Base-by-base conservation (phyloP, 2,797 vertebrate species). In the Botia kubotai region DNA sequence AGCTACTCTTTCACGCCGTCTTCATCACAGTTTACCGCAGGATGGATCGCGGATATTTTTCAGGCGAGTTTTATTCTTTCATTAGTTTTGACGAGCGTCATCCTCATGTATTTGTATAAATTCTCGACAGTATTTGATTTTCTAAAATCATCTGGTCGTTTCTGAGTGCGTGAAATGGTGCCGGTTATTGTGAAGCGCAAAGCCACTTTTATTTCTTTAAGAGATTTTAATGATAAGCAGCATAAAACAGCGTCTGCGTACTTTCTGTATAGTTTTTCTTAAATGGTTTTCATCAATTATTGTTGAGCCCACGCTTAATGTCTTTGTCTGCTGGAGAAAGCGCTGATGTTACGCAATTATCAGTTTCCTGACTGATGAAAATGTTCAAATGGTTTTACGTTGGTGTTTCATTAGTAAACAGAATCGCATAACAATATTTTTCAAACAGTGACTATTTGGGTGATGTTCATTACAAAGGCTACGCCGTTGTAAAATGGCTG, bases 11-110 rank as follows among this genome's bases (percentile, higher is more conserved):
- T 8, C 26, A 3, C 14, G 26, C 5, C 43, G 43, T 46, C 36
- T 1, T 39, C 58, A 5, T 26, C 58, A 1, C 14, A 39, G 36
- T 29, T 62, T 19, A 43, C 36, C 1, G 11, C 69, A 46, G 6
- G 12, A 80, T 80, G 77, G 77, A 80, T 21, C 69, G 77, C n/a
- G 77, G 77, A 65, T 80, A 73, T 33, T 80, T 70, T 66, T 72
- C 77, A 80, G 77, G 77, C 43, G 1, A 52, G 77, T 3, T 80
- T 19, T 14, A 26, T 17, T 63, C 14, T 10, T 12, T 6, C 0
- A 14, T 6, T 19, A 0, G 3, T 13, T 23, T 0, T 11, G 16
- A 4, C 0, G 8, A 14, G 19, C 1, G 0, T n/a, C 0, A 0
- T 71, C 26, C 6, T 23, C 11, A 50, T 50, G 23, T 16, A 4